These are phyloP conservation scores for Pelodytes ibericus DNA, from an alignment of 2,797 vertebrate genomes.

Conservation along the genomic window DNA sequence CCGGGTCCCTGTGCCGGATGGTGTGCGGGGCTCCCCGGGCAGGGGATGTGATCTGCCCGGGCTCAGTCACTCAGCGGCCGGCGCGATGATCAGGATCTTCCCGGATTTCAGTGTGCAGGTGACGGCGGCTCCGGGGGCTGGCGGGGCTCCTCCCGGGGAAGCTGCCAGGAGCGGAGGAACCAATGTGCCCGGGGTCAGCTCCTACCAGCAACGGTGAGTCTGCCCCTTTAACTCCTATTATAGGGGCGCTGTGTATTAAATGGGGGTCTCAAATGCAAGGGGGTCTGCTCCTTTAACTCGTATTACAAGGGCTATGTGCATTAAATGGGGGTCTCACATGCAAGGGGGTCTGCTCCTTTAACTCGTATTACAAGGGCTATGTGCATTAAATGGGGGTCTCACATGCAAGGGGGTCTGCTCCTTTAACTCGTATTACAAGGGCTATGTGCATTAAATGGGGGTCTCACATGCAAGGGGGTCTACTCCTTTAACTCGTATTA, in stretches of 20 bases:
- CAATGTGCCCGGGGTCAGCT: slow-evolving; percentile 89
- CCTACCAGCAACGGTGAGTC: slow-evolving; percentile 96
- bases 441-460: too few species aligned
- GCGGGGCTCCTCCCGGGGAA: slow-evolving; percentile 75
- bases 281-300: background rate
- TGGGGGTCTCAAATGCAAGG: background rate
- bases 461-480: background rate
- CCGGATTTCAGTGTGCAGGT: slow-evolving; percentile 99
- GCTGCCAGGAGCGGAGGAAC: slow-evolving; percentile 71
- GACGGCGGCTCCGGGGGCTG: slow-evolving; percentile 79
- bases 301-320: background rate
- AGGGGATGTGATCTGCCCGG: slow-evolving; percentile 56
- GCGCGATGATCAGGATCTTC: slow-evolving; percentile 93
- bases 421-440: background rate
- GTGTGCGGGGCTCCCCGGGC: slow-evolving; percentile 52
- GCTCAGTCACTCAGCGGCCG: slow-evolving; percentile 64
- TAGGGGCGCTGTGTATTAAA: too few species aligned
- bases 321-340: background rate
- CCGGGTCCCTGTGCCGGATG: slow-evolving; percentile 52
- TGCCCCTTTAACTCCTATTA: too few species aligned
- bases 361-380: background rate
- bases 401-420: background rate
- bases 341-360: background rate
- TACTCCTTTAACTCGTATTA: background rate
- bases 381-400: background rate